phyloP scores from a whole-genome alignment of 2,113 vertebrate genomes.

The Malurus elegans region DNA sequence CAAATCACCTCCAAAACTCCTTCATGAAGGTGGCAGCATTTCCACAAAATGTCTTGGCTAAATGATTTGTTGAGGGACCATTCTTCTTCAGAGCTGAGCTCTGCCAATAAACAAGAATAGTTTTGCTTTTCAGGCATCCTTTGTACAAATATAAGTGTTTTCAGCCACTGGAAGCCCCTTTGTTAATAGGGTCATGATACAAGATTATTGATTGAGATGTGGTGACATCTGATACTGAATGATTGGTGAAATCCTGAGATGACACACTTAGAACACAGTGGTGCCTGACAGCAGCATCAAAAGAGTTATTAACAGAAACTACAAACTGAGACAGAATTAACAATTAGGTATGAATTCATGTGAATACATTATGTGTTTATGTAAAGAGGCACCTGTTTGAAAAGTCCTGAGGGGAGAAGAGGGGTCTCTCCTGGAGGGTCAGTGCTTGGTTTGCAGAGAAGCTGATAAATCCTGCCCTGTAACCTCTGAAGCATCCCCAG shows the following conservation, averaged over 20 bases:
- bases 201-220: neutral
- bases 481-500: neutral
- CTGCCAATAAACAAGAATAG: neutral
- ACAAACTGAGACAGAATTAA: neutral
- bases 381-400: neutral
- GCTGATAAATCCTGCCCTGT: neutral
- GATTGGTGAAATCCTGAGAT: neutral
- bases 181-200: rapidly evolving
- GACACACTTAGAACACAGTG: neutral
- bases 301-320: neutral
- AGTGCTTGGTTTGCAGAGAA: neutral
- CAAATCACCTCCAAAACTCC: neutral
- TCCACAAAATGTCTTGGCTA: neutral
- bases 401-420: neutral
- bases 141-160: neutral
- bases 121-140: neutral
- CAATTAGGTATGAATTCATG: neutral
- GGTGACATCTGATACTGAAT: neutral
- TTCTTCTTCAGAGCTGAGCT: neutral
- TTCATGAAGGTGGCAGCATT: neutral
- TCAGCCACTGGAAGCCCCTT: neutral
- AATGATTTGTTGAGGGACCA: neutral
- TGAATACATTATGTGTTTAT: neutral
- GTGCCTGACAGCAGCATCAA: neutral
- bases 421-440: neutral